Conservation (phyloP, 2,797 vertebrate species). For the Tapera naevia region DNA sequence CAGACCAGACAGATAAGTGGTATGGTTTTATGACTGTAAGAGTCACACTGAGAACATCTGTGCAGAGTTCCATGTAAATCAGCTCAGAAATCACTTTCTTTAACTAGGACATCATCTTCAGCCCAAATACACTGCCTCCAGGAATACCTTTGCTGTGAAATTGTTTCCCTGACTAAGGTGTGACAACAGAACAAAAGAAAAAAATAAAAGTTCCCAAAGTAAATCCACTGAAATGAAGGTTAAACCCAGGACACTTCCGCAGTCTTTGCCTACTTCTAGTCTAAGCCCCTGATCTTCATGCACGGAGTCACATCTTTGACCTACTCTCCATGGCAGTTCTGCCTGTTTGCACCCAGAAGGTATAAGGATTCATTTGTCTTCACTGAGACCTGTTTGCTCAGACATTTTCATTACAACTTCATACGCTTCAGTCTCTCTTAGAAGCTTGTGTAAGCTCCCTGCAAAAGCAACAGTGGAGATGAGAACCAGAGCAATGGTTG, state of each 20-base stretch:
- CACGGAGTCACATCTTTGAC: slow-evolving; percentile 6
- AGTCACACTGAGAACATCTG: not conserved
- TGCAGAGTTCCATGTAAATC: not conserved
- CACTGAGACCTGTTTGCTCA: not conserved
- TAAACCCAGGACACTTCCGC: not conserved
- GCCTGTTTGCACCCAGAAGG: not conserved
- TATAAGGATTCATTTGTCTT: slow-evolving; percentile 26
- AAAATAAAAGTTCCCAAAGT: not conserved
- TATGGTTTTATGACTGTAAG: not conserved
- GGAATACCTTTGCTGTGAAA: not conserved
- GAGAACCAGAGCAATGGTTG: not conserved
- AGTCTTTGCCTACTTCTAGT: not conserved
- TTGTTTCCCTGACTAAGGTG: not conserved
- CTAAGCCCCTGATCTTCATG: not conserved
- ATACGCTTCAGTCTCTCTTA: not conserved
- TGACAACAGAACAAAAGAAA: not conserved
- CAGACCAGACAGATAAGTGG: not conserved
- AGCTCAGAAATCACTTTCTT: slow-evolving; percentile 7
- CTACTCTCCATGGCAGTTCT: not conserved
- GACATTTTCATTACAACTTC: slow-evolving; percentile 35
- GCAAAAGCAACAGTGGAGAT: not conserved
- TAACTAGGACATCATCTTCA: not conserved
- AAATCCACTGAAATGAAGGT: not conserved
- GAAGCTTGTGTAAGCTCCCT: not conserved
- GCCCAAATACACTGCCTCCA: not conserved